Evolutionary conservation across 2,888 invertebrate species (phyloP).

Genomic region (Magallana nippona): DNA sequence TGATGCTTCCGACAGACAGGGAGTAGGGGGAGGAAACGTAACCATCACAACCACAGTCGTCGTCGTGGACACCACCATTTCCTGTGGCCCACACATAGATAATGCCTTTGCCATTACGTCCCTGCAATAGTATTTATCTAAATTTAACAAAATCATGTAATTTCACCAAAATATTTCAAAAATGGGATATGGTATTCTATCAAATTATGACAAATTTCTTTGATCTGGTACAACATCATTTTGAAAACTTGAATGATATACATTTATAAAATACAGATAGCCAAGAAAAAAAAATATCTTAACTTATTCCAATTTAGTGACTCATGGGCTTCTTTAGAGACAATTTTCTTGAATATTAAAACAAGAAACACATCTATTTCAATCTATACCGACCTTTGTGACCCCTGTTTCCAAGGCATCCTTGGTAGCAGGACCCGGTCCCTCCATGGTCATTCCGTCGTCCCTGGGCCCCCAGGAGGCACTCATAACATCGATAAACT

Average conservation of each 20-base stretch:
- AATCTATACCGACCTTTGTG: conserved; percentile 82
- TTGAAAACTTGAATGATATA: too few relatives aligned
- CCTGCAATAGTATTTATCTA: conserved; percentile 56
- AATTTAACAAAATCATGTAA: background rate
- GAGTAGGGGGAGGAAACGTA: conserved; percentile 76
- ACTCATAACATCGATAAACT: conserved; percentile 77
- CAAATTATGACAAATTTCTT: too few relatives aligned
- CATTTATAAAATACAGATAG: too few relatives aligned
- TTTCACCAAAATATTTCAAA: background rate
- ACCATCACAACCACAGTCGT: conserved; percentile 78
- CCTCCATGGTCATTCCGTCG: conserved; percentile 92
- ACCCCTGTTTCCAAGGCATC: conserved; percentile 89
- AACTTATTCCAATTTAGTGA: too few relatives aligned
- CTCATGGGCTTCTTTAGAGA: too few relatives aligned
- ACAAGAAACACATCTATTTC: background rate
- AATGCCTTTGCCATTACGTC: conserved; percentile 72
- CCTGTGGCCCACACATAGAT: conserved; percentile 79
- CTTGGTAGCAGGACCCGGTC: conserved; percentile 88
- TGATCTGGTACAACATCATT: too few relatives aligned
- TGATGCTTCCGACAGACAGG: conserved; percentile 75
- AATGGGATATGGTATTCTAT: too few relatives aligned
- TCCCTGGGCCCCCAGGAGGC: conserved; percentile 89
- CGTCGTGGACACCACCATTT: conserved; percentile 75
- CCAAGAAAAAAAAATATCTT: too few relatives aligned
- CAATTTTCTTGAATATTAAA: background rate